Conservation (phyloP, 1,140 invertebrate genomes). For the Copidosoma floridanum region DNA sequence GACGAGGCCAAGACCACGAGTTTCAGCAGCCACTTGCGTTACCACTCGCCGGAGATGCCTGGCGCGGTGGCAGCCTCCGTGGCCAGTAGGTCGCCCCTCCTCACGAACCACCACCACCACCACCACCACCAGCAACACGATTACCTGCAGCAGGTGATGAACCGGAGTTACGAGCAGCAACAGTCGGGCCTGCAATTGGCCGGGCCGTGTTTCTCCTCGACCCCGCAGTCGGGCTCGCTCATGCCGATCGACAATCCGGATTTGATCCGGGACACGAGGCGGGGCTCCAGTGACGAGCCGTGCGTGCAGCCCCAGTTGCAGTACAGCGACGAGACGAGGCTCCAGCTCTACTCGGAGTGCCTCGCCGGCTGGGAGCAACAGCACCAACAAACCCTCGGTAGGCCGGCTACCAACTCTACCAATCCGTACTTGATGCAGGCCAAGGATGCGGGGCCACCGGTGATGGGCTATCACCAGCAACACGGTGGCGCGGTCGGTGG, state of each 20-base stretch:
- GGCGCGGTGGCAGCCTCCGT: neutral
- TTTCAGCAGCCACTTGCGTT: slow-evolving; percentile 44
- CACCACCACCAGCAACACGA: neutral
- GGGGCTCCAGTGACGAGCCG: slow-evolving; percentile 47
- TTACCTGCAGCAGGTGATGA: too few relatives aligned
- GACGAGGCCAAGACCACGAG: slow-evolving; percentile 47
- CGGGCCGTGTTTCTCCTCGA: slow-evolving; percentile 64
- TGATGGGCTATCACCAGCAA: slow-evolving; percentile 19
- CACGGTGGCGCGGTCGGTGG: slow-evolving; percentile 33
- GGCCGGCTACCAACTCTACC: slow-evolving; percentile 34
- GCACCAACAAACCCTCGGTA: slow-evolving; percentile 53
- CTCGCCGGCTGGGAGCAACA: slow-evolving; percentile 53
- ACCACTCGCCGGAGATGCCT: slow-evolving; percentile 38
- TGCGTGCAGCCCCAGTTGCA: slow-evolving; percentile 33
- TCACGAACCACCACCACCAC: neutral
- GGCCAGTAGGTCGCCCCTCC: neutral
- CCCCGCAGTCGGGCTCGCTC: slow-evolving; percentile 54
- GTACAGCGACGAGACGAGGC: slow-evolving; percentile 69
- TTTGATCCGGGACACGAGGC: slow-evolving; percentile 72
- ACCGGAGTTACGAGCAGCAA: slow-evolving; percentile 9
- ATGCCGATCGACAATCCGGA: slow-evolving; percentile 72
- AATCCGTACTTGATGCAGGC: slow-evolving; percentile 69
- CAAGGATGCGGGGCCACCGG: slow-evolving; percentile 75
- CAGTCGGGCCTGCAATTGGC: slow-evolving; percentile 34
- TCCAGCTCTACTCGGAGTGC: slow-evolving; percentile 64